These are phyloP conservation scores for Indicator indicator DNA, from an alignment of 2,113 vertebrate species.

Conservation along the genomic window DNA sequence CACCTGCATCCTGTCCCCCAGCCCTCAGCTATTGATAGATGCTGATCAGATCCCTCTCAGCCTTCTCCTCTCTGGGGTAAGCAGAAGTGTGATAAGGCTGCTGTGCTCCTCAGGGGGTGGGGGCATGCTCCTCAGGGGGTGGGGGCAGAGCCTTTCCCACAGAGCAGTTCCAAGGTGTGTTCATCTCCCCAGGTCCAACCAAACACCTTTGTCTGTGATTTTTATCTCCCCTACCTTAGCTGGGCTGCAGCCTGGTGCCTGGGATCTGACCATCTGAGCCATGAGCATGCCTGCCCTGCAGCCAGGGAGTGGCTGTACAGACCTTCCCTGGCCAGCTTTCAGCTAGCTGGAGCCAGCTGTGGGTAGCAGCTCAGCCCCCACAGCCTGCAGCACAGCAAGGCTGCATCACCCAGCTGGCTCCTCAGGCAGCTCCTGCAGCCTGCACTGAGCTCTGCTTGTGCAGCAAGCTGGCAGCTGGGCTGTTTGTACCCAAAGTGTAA, in stretches of 20 bases:
- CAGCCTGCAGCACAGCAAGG: neutral
- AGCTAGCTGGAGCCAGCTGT: neutral
- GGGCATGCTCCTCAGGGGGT: neutral
- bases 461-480: neutral
- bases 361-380: neutral
- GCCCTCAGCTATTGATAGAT: no score
- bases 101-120: neutral
- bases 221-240: slow-evolving; percentile 20
- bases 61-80: no score
- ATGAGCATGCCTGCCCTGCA: neutral
- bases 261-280: neutral
- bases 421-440: neutral
- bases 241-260: neutral
- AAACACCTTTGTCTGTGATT: neutral
- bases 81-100: neutral
- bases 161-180: neutral
- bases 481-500: neutral
- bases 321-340: neutral
- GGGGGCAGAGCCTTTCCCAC: neutral
- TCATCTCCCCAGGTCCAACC: neutral
- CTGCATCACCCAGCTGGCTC: neutral
- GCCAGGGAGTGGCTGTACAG: neutral
- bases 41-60: no score
- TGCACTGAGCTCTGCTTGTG: neutral
- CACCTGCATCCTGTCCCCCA: no score